phyloP scores from a whole-genome alignment of 2,797 vertebrate species.

The Epinephelus coioides region DNA sequence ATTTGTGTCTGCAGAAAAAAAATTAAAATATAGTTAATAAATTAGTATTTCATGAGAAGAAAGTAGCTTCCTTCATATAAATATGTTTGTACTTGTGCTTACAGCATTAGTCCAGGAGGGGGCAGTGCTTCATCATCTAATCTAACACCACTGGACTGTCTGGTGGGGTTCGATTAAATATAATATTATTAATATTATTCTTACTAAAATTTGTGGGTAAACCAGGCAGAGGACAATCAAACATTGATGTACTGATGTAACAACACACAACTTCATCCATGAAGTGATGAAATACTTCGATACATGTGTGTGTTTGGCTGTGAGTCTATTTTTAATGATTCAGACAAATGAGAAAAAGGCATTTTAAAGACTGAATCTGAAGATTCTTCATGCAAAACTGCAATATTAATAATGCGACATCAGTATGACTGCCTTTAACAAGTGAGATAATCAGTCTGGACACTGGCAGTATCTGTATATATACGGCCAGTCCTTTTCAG shows the following conservation, averaged over 20 bases:
- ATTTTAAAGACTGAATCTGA: background rate
- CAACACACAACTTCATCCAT: background rate
- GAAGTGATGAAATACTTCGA: background rate
- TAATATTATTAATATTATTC: background rate
- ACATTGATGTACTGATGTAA: background rate
- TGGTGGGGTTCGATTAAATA: background rate
- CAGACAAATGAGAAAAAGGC: background rate
- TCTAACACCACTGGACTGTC: background rate
- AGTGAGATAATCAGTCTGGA: background rate
- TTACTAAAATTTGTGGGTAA: background rate
- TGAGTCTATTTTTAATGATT: background rate
- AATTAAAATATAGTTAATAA: background rate
- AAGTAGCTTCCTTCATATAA: background rate
- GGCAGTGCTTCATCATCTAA: conserved; percentile 32
- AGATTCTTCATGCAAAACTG: background rate
- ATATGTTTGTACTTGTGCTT: conserved; percentile 6
- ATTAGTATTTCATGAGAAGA: background rate
- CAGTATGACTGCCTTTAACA: background rate
- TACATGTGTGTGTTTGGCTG: background rate
- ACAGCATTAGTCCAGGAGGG: conserved; percentile 39
- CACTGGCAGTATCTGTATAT: background rate
- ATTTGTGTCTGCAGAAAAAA: background rate
- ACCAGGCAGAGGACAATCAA: background rate
- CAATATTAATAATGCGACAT: background rate
- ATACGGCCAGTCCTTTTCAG: background rate